Conservation (phyloP, 2,797 vertebrate species). For the Ctenochaetus hawaiiensis region DNA sequence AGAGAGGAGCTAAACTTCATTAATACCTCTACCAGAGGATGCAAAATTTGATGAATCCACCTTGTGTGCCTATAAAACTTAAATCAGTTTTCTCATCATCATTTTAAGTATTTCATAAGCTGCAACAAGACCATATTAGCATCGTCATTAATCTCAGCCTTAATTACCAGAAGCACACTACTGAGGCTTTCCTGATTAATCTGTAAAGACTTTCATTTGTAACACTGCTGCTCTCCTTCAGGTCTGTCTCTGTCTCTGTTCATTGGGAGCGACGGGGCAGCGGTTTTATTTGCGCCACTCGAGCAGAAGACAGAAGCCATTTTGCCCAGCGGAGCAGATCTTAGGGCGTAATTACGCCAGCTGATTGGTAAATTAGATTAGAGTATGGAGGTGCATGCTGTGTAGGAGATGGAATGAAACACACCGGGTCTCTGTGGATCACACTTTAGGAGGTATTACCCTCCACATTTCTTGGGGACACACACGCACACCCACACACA, state of each 20-base stretch:
- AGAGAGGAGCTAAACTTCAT: background rate
- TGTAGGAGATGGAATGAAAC: conserved; percentile 44
- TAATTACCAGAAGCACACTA: conserved; percentile 76
- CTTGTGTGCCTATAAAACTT: conserved; percentile 24
- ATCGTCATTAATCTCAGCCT: conserved; percentile 67
- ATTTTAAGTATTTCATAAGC: conserved; percentile 39
- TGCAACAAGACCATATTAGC: conserved; percentile 46
- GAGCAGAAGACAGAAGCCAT: conserved; percentile 74
- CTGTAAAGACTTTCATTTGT: conserved; percentile 64
- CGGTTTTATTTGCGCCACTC: conserved; percentile 69
- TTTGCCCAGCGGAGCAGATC: conserved; percentile 73
- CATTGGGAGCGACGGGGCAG: conserved; percentile 39
- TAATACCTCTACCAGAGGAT: background rate
- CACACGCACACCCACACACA: background rate
- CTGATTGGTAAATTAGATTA: conserved; percentile 83
- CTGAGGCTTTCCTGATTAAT: conserved; percentile 68
- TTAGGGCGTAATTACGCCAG: conserved; percentile 73
- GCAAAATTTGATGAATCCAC: conserved; percentile 26
- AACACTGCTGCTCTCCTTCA: conserved; percentile 40
- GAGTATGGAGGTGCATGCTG: conserved; percentile 64
- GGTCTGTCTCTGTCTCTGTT: conserved; percentile 30
- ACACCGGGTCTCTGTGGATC: background rate
- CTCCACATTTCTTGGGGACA: background rate
- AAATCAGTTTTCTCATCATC: conserved; percentile 28
- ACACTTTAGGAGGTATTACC: background rate